Evolutionary conservation across 1,140 invertebrate genomes (phyloP), one percentile per base, ranked within the genome.

Genomic region (Adelges cooleyi): DNA sequence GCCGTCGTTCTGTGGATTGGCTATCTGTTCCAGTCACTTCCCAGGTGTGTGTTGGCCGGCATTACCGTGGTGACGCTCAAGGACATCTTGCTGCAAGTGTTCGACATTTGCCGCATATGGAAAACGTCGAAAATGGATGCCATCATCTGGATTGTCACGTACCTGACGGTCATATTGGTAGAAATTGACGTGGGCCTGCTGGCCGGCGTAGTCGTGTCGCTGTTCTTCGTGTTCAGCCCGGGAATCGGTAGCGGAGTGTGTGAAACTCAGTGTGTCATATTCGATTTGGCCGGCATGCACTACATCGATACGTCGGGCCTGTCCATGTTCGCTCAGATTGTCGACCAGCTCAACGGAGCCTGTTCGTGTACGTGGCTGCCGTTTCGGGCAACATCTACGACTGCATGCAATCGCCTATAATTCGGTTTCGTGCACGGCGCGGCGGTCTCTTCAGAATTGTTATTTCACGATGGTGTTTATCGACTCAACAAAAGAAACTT

Each of bases 11-110:
- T 94, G 18, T 92, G 84, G 82, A 81, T 92, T 51, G 90, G 88
- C 2, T 90, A 90, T 3, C 83, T 90, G 71, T 92, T 94, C 72
- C 82, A 90, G 73, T 78, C 80, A 65, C 75, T 94, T 36, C 91
- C 90, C 22, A 82, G 82, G 84, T 84, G 84, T 74, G 83, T 95
- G 54, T 74, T 96, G 66, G 88, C 92, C 11, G 83, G 87, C 66
- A 91, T 97, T 56, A 95, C 96, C 69, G 81, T 95, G 3, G 88
- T 96, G 0, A 89, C 92, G 0, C 75, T 97, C 2, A 92, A 92
- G 75, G 87, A 88, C 13, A 89, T 95, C 84, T 84, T 95, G 68
- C 76, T 87, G 70, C 90, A 96, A 77, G 79, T 86, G 48, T 79
- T 77, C 67, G 86, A 93, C 44, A 77, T 93, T 1, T 74, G 73